Conservation (phyloP, 1,140 invertebrate species). For the Hydropsyche tenuis region DNA sequence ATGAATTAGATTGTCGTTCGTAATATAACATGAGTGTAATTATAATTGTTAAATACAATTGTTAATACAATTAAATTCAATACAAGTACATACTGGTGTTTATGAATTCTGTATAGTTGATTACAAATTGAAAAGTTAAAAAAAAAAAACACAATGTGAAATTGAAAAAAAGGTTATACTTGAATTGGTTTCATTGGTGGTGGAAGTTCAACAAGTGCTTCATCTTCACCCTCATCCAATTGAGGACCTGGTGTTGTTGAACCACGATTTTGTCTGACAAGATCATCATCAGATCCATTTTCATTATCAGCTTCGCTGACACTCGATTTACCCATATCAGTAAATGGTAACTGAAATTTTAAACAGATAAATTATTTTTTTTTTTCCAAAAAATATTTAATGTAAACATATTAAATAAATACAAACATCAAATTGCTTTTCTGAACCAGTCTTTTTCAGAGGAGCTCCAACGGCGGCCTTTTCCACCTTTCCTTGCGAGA, state of each 20-base stretch:
- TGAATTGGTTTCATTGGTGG: constrained; percentile 96
- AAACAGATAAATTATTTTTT: constrained; percentile 8
- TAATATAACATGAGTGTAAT: no score
- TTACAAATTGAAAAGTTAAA: not conserved
- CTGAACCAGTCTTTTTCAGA: constrained; percentile 76
- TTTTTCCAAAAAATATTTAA: not conserved
- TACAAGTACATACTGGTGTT: no score
- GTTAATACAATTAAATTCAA: no score
- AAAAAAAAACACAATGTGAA: not conserved
- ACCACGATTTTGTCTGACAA: constrained; percentile 52
- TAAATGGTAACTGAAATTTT: constrained; percentile 53
- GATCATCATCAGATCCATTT: constrained; percentile 58
- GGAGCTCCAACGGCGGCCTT: constrained; percentile 69
- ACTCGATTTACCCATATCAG: constrained; percentile 56
- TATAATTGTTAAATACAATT: no score
- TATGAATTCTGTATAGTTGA: not conserved
- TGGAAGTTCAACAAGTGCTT: constrained; percentile 84
- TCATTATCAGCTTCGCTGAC: constrained; percentile 53
- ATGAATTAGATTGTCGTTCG: no score
- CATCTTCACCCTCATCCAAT: constrained; percentile 75
- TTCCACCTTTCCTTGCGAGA: constrained; percentile 87
- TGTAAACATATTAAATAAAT: constrained; percentile 10
- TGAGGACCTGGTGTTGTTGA: constrained; percentile 48
- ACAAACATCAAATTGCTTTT: constrained; percentile 81
- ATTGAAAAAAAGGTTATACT: constrained; percentile 57